These are phyloP conservation scores for Pelosia muscerda DNA, from an alignment of 2,888 invertebrate genomes.

Conservation along the genomic window DNA sequence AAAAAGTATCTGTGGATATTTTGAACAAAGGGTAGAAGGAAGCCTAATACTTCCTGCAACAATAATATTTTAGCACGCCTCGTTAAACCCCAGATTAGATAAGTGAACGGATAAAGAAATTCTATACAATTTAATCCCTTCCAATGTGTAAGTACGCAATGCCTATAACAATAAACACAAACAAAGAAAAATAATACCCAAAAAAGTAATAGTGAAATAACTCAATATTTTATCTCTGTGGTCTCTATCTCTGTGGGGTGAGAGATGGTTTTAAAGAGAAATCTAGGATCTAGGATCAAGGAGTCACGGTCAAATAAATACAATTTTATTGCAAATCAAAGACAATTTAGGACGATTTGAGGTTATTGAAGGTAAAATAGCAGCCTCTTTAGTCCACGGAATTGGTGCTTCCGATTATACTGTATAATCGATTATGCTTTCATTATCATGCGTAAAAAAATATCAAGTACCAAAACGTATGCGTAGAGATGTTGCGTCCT, in stretches of 20 bases:
- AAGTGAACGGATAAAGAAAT: conserved; percentile 53
- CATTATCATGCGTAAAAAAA: conserved; percentile 54
- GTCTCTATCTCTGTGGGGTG: no score
- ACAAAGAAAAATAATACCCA: conserved; percentile 60
- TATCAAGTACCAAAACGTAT: no score
- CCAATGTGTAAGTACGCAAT: conserved; percentile 59
- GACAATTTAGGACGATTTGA: no score
- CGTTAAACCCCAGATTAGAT: conserved; percentile 58
- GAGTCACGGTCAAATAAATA: no score
- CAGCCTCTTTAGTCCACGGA: no score
- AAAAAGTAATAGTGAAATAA: no score
- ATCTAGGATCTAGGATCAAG: no score
- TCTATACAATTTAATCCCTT: conserved; percentile 52
- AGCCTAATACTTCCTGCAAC: conserved; percentile 62
- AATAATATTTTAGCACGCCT: conserved; percentile 61
- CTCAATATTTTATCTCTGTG: conserved; percentile 62
- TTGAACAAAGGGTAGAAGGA: conserved; percentile 53
- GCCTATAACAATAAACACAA: conserved; percentile 58
- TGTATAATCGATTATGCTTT: background rate
- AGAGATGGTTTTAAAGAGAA: conserved; percentile 52
- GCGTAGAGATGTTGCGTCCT: no score
- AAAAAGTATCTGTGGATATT: conserved; percentile 39
- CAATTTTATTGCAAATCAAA: no score
- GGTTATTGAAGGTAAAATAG: no score
- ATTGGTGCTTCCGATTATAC: no score